Conservation (phyloP, 2,113 vertebrate genomes). For the Pygoscelis antarcticus region DNA sequence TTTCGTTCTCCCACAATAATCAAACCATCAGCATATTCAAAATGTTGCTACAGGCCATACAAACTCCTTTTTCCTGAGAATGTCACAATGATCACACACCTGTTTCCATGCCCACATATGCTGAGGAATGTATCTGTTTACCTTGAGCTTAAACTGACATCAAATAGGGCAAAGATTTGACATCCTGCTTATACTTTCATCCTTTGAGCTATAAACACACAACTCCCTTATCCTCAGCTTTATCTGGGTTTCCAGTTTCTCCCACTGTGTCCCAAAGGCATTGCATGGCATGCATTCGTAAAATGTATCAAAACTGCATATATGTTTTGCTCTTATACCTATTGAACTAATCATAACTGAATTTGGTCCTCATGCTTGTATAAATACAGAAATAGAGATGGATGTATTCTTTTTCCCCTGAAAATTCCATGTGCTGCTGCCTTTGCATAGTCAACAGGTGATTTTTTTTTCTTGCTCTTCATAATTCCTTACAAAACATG, state of each 20-base stretch:
- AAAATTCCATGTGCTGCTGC: background rate
- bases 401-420: background rate
- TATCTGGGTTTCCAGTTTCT: background rate
- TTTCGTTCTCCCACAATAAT: background rate
- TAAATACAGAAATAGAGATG: background rate
- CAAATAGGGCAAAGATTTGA: background rate
- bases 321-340: background rate
- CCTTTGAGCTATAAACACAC: background rate
- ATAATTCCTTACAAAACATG: background rate
- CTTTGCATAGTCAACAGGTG: background rate
- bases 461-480: background rate
- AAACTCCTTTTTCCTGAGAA: background rate
- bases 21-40: background rate
- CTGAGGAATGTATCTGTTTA: background rate
- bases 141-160: background rate
- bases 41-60: background rate
- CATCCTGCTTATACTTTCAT: background rate
- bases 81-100: background rate
- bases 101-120: background rate
- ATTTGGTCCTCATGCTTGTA: background rate
- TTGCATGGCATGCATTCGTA: background rate
- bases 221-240: background rate
- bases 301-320: background rate
- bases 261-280: background rate
- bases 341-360: background rate